These are phyloP conservation scores for Gryllus bimaculatus DNA, from an alignment of 1,140 invertebrate genomes.

Conservation along the genomic window DNA sequence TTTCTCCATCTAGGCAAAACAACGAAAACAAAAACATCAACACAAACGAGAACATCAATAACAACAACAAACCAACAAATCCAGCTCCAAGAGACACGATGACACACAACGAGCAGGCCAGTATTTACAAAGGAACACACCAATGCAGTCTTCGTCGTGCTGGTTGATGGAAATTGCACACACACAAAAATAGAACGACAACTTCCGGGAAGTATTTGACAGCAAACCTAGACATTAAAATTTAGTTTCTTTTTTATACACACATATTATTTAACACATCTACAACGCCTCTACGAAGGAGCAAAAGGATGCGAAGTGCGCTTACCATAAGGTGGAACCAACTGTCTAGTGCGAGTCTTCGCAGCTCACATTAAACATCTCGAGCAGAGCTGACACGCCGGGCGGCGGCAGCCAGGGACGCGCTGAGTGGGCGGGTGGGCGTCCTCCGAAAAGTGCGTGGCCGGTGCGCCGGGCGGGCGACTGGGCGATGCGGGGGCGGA, in stretches of 20 bases:
- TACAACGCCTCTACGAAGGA: background rate
- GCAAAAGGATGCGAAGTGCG: background rate
- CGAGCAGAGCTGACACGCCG: background rate
- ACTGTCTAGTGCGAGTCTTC: background rate
- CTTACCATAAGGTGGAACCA: background rate
- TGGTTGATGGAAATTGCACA: background rate
- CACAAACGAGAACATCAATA: too few species aligned
- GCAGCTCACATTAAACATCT: background rate
- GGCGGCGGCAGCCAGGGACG: too few species aligned
- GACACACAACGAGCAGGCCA: too few species aligned
- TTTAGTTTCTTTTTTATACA: background rate
- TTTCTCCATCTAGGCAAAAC: too few species aligned
- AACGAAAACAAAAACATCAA: too few species aligned
- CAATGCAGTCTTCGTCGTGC: background rate
- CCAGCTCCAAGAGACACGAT: too few species aligned
- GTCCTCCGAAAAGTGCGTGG: background rate
- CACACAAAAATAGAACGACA: background rate
- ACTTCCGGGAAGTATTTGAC: background rate
- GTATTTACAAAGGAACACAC: background rate
- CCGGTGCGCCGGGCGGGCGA: background rate
- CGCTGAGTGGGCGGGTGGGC: background rate
- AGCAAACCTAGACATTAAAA: background rate
- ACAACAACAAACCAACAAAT: too few species aligned
- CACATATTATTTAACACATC: background rate
- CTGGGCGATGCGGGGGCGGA: too few species aligned